Conservation (phyloP, 1,140 invertebrate species). For the Acromyrmex heyeri region DNA sequence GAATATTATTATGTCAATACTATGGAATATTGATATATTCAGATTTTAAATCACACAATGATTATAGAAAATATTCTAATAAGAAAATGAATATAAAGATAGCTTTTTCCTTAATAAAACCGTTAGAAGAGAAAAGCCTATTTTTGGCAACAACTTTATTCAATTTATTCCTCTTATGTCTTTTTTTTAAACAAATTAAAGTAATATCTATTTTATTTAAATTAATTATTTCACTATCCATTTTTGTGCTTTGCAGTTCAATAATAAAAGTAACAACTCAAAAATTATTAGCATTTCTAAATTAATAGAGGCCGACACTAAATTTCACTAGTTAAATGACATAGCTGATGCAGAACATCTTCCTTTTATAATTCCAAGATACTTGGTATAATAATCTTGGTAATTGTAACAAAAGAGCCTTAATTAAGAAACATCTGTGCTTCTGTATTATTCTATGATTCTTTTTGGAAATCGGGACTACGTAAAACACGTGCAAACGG, state of each 20-base stretch:
- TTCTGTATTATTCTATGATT: neutral
- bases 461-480: conserved; percentile 38
- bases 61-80: neutral
- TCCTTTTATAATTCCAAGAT: neutral
- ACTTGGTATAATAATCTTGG: neutral
- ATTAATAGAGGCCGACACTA: neutral
- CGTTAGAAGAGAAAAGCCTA: neutral
- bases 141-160: neutral
- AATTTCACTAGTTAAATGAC: neutral
- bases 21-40: neutral
- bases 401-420: neutral
- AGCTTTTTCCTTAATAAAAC: neutral
- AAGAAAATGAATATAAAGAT: neutral
- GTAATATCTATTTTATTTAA: neutral
- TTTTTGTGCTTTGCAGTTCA: conserved; percentile 1
- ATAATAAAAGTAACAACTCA: neutral
- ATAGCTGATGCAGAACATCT: neutral
- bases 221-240: neutral
- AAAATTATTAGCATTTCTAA: neutral
- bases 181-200: neutral
- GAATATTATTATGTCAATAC: neutral
- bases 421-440: neutral
- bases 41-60: neutral
- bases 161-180: neutral
- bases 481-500: conserved; percentile 64